These are phyloP conservation scores for Drosophila monieri DNA, from an alignment of 2,888 invertebrate species.

Conservation along the genomic window DNA sequence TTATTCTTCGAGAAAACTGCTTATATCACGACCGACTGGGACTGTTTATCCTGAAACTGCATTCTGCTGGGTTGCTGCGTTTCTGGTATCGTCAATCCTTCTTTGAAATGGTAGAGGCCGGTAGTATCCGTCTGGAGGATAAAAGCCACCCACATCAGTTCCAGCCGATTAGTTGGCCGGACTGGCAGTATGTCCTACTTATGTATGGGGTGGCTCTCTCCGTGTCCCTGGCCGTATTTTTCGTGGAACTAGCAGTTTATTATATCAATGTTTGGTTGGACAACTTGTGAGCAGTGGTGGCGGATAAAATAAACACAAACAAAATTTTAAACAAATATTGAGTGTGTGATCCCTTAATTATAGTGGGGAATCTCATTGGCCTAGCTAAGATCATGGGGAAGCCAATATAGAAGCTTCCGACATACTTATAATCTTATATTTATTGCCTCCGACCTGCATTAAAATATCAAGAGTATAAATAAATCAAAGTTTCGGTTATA, in stretches of 20 bases:
- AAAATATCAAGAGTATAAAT: too few species aligned
- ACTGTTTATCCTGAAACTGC: slow-evolving; percentile 4
- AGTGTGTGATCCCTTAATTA: not conserved
- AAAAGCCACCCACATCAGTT: not conserved
- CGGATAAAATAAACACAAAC: not conserved
- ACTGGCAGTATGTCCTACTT: slow-evolving; percentile 24
- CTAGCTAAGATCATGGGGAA: too few species aligned
- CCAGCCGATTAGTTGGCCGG: slow-evolving; percentile 27
- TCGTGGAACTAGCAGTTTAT: slow-evolving; percentile 44
- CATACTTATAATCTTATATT: too few species aligned
- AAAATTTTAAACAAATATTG: not conserved
- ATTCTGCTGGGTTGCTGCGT: slow-evolving; percentile 30
- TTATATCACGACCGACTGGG: slow-evolving; percentile 26
- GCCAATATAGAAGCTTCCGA: too few species aligned
- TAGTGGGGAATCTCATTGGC: too few species aligned
- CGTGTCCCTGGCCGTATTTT: slow-evolving; percentile 16
- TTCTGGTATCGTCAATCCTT: slow-evolving; percentile 15
- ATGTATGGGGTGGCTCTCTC: slow-evolving; percentile 20
- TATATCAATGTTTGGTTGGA: slow-evolving; percentile 37
- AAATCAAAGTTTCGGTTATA: too few species aligned
- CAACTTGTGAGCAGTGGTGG: slow-evolving; percentile 19
- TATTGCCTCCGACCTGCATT: too few species aligned
- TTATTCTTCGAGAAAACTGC: slow-evolving; percentile 36
- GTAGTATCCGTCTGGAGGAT: slow-evolving; percentile 23
- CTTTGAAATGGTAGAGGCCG: slow-evolving; percentile 27